Evolutionary conservation across 2,797 vertebrate species (phyloP).

Genomic region (Hafferia zeledoni): DNA sequence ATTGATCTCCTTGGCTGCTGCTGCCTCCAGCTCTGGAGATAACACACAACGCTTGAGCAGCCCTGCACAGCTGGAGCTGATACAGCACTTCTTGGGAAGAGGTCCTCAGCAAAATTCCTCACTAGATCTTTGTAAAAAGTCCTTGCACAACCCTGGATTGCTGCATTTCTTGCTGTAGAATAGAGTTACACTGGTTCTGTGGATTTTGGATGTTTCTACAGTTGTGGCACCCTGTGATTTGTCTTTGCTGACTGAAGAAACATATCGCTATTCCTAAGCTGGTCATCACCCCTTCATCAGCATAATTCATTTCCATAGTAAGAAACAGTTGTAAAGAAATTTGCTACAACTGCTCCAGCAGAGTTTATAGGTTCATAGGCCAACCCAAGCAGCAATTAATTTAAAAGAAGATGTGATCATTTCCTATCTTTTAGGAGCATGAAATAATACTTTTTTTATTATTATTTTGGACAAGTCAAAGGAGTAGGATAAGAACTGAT

Average conservation of each 20-base stretch:
- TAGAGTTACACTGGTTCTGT: not conserved
- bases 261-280: not conserved
- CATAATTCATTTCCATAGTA: slow-evolving; percentile 32
- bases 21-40: not conserved
- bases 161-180: not conserved
- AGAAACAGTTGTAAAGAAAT: slow-evolving; percentile 43
- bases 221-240: slow-evolving; percentile 2
- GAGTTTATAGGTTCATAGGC: slow-evolving; percentile 42
- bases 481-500: slow-evolving; percentile 16
- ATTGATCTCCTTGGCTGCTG: not conserved
- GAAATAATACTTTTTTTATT: slow-evolving; percentile 27
- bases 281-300: slow-evolving; percentile 45
- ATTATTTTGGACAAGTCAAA: not conserved
- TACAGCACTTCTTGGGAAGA: not conserved
- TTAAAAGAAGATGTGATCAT: slow-evolving; percentile 69
- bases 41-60: not conserved
- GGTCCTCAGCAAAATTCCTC: not conserved
- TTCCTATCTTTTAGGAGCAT: slow-evolving; percentile 67
- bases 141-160: not conserved
- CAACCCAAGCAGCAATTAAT: slow-evolving; percentile 64
- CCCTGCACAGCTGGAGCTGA: not conserved
- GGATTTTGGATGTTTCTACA: not conserved
- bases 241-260: slow-evolving; percentile 43
- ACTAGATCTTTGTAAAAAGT: not conserved
- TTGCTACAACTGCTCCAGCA: slow-evolving; percentile 35